Conservation (phyloP, 64 coral and sea anemone genomes). For the Cladopsammia gracilis region DNA sequence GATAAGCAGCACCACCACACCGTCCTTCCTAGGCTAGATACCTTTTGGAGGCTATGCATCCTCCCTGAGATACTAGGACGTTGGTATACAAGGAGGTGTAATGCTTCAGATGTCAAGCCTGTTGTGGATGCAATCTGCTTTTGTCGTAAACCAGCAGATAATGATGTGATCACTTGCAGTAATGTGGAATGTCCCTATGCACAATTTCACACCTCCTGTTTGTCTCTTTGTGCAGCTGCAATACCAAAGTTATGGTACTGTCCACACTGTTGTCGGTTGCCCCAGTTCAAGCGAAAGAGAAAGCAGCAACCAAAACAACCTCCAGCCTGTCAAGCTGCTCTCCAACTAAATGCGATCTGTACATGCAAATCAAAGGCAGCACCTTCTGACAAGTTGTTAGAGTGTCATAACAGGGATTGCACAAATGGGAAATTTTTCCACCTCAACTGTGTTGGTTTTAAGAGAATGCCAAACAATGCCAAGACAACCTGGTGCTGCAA, state of each 20-base stretch:
- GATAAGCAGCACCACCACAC: constrained; percentile 35
- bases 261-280: constrained; percentile 62
- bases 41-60: constrained; percentile 70
- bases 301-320: background rate
- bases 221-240: constrained; percentile 9
- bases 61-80: constrained; percentile 62
- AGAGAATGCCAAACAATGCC: constrained; percentile 58
- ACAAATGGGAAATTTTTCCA: constrained; percentile 45
- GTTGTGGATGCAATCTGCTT: constrained; percentile 62
- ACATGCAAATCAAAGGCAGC: background rate
- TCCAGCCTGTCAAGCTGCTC: background rate
- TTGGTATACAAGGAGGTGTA: constrained; percentile 69
- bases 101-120: background rate
- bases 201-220: constrained; percentile 53
- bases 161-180: constrained; percentile 36
- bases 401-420: constrained; percentile 27
- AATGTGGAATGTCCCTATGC: constrained; percentile 71
- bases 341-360: constrained; percentile 29
- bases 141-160: constrained; percentile 41
- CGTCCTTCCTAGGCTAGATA: constrained; percentile 23
- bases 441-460: constrained; percentile 14
- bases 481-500: constrained; percentile 47
- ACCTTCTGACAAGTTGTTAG: constrained; percentile 11
- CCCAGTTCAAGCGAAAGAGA: constrained; percentile 54
- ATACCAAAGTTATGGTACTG: constrained; percentile 72